These are phyloP conservation scores for Anthopleura sola DNA, from an alignment of 64 coral and sea anemone species.

Conservation along the genomic window DNA sequence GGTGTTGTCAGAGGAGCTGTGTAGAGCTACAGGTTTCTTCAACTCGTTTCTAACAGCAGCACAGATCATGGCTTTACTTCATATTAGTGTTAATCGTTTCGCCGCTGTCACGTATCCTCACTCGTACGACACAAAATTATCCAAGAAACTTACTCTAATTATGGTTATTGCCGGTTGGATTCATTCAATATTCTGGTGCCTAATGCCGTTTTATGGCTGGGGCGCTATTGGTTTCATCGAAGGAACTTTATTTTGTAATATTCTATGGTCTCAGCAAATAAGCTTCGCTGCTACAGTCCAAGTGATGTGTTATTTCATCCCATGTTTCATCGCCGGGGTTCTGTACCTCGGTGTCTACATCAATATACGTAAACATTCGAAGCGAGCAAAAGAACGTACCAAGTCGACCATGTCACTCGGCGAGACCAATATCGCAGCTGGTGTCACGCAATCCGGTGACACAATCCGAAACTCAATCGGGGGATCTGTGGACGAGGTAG, in stretches of 20 bases:
- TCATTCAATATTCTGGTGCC: slow-evolving; percentile 80
- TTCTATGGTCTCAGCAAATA: slow-evolving; percentile 64
- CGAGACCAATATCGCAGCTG: background rate
- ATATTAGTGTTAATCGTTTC: slow-evolving; percentile 91
- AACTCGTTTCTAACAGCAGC: slow-evolving; percentile 91
- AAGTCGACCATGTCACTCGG: slow-evolving; percentile 34
- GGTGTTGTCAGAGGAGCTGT: slow-evolving; percentile 44
- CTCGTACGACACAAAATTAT: slow-evolving; percentile 70
- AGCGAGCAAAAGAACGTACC: slow-evolving; percentile 44
- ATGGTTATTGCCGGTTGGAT: slow-evolving; percentile 60
- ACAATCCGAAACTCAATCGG: background rate
- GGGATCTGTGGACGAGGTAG: background rate
- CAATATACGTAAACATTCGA: slow-evolving; percentile 55
- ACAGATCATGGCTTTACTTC: slow-evolving; percentile 84
- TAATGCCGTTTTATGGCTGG: slow-evolving; percentile 92
- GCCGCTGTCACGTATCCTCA: slow-evolving; percentile 76
- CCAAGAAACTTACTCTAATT: slow-evolving; percentile 43
- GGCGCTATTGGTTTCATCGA: slow-evolving; percentile 77
- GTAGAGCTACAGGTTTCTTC: slow-evolving; percentile 69
- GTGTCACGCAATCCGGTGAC: background rate
- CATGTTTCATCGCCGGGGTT: slow-evolving; percentile 44
- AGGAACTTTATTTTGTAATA: slow-evolving; percentile 94
- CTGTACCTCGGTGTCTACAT: slow-evolving; percentile 67
- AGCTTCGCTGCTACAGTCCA: slow-evolving; percentile 68
- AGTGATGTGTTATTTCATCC: slow-evolving; percentile 76